Evolutionary conservation across 2,888 invertebrate genomes (phyloP), one percentile per base, ranked within the genome.

Genomic region (Chrysolina americana): DNA sequence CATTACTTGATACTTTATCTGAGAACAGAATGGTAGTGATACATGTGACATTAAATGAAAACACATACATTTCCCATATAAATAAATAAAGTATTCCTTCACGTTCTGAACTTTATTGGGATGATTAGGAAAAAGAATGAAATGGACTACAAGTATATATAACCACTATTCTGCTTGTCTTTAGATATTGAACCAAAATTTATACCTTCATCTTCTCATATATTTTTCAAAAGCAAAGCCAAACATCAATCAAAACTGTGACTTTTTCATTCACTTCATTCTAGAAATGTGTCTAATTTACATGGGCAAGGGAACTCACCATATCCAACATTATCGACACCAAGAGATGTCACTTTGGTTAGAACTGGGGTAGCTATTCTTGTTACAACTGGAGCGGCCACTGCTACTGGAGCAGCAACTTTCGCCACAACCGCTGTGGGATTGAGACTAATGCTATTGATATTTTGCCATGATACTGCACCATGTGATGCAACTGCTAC

Each of bases 401-500:
- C 71, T n/a, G 75, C 73, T 10, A 68, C 73, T 8, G 76, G 73
- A 5, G 79, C 80, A 41, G 75, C 74, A 50, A 76, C 78, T 48
- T 71, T 71, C 2, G 81, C 81, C 19, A 82, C 81, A n/a, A 83
- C 79, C 6, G 81, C 79, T 17, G 81, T 81, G 15, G 83, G 83
- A 71, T 83, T 78, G 5, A 83, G 68, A 10, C 81, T 79, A 59
- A 83, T 78, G 63, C 80, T 80, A 75, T 83, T 82, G 71, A 71
- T 78, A 78, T 83, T 83, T 74, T 82, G 82, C 66, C 81, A 83
- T 0, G 83, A 83, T 21, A 79, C 76, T 21, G 83, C 83, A 0
- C 76, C 65, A 63, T 79, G 79, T 41, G 79, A 65, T 44, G 79
- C 77, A 11, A 66, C 66, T 3, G 77, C 77, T 28, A 79, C 76